Percentiles rank a stretch among this genome's conserved stretches.
These are phyloP conservation scores for Peromyscus attwateri DNA, from an alignment of 2,797 vertebrate genomes.

Conservation along the genomic window DNA sequence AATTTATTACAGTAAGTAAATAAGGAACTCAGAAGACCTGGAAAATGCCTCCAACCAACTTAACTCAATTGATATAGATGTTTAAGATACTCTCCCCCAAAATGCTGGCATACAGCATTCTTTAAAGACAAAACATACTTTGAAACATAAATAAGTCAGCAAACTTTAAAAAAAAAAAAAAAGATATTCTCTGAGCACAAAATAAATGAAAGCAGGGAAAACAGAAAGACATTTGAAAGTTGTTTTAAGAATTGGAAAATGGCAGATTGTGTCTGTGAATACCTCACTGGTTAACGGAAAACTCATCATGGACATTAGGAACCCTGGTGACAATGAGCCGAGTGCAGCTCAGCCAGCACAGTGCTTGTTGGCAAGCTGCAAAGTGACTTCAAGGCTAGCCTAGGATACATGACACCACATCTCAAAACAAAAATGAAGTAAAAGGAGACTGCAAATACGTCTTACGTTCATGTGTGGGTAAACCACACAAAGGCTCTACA, in stretches of 20 bases:
- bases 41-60: not conserved
- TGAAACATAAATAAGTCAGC: not conserved
- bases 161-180: not conserved
- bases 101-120: not conserved
- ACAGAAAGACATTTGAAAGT: not conserved
- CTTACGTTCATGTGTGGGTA: not conserved
- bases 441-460: not conserved
- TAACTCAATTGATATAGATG: not conserved
- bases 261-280: not conserved
- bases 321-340: not conserved
- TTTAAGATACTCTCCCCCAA: not conserved
- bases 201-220: slow-evolving; percentile 2
- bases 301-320: not conserved
- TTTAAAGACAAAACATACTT: not conserved
- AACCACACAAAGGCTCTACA: not conserved
- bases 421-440: not conserved
- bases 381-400: not conserved
- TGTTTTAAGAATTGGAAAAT: slow-evolving; percentile 31
- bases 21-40: not conserved
- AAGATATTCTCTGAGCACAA: slow-evolving; percentile 19
- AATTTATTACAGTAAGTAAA: not conserved
- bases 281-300: not conserved
- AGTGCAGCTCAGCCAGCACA: not conserved
- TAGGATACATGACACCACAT: not conserved
- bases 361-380: not conserved